Conservation (phyloP, 2,797 vertebrate species). For the Distichodus sexfasciatus region DNA sequence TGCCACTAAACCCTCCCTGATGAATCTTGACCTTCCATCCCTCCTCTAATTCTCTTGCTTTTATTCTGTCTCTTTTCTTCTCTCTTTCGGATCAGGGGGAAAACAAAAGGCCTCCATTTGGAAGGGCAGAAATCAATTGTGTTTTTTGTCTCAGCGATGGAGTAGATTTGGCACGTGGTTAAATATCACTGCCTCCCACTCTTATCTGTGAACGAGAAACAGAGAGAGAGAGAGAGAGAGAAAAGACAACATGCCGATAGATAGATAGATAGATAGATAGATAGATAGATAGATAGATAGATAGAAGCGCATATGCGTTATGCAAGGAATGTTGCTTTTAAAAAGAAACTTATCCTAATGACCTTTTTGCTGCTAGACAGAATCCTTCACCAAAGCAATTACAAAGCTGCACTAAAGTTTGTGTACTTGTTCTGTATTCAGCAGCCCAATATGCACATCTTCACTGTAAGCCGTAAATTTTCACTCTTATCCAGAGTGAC, state of each 20-base stretch:
- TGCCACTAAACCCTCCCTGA: conserved; percentile 42
- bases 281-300: no score
- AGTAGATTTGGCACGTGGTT: conserved; percentile 38
- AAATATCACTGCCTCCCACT: conserved; percentile 28
- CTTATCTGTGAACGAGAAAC: conserved; percentile 13
- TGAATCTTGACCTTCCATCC: conserved; percentile 39
- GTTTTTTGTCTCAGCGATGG: conserved; percentile 36
- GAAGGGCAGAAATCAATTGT: conserved; percentile 52
- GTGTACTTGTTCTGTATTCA: no score
- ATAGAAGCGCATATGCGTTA: no score
- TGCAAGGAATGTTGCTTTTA: no score
- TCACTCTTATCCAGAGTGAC: no score
- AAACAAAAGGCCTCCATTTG: conserved; percentile 47
- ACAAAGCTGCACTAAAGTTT: no score
- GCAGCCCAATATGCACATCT: no score
- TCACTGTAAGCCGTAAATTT: no score
- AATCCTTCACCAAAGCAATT: no score
- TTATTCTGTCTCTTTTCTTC: conserved; percentile 43
- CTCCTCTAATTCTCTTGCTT: conserved; percentile 43
- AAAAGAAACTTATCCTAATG: no score
- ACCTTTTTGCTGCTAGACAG: no score
- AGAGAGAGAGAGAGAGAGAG: not conserved
- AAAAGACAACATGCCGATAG: conserved; percentile 5
- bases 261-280: not conserved
- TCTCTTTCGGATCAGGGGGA: conserved; percentile 37